Evolutionary conservation across 2,888 invertebrate genomes (phyloP).

Genomic region (Camponotus fellah): DNA sequence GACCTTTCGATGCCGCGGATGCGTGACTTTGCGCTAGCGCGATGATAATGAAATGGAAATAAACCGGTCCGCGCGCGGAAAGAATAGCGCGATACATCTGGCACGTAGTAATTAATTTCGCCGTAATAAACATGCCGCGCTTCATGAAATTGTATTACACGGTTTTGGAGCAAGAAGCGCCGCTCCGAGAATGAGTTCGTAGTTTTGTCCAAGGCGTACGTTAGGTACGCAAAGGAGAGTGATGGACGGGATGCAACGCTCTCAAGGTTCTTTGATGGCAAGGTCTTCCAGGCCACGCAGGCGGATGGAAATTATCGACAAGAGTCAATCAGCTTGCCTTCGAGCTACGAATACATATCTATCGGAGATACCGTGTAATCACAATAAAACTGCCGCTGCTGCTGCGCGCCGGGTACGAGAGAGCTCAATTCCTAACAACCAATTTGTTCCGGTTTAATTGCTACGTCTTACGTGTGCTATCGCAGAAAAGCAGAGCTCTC

Average conservation of each 20-base stretch:
- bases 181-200: constrained; percentile 36
- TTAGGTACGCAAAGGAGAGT: constrained; percentile 43
- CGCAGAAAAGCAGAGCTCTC: constrained; percentile 49
- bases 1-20: constrained; percentile 8
- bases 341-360: constrained; percentile 68
- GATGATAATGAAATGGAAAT: constrained; percentile 50
- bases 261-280: constrained; percentile 50
- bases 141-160: constrained; percentile 54
- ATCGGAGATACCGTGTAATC: constrained; percentile 71
- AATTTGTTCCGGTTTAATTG: constrained; percentile 70
- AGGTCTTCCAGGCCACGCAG: constrained; percentile 52
- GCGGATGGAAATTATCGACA: constrained; percentile 64
- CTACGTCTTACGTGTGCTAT: constrained; percentile 56
- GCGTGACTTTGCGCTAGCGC: constrained; percentile 24
- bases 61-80: constrained; percentile 42
- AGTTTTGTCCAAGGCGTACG: constrained; percentile 34
- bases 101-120: constrained; percentile 55
- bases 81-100: constrained; percentile 49
- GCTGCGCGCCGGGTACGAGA: constrained; percentile 47
- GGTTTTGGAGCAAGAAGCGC: constrained; percentile 49
- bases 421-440: constrained; percentile 62
- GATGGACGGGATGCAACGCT: constrained; percentile 45
- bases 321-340: constrained; percentile 63
- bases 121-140: constrained; percentile 47
- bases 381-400: constrained; percentile 70